Percentiles rank a stretch among this genome's conserved stretches.
Evolutionary conservation across 2,113 vertebrate species (phyloP).

Genomic region (Vanacampus margaritifer): DNA sequence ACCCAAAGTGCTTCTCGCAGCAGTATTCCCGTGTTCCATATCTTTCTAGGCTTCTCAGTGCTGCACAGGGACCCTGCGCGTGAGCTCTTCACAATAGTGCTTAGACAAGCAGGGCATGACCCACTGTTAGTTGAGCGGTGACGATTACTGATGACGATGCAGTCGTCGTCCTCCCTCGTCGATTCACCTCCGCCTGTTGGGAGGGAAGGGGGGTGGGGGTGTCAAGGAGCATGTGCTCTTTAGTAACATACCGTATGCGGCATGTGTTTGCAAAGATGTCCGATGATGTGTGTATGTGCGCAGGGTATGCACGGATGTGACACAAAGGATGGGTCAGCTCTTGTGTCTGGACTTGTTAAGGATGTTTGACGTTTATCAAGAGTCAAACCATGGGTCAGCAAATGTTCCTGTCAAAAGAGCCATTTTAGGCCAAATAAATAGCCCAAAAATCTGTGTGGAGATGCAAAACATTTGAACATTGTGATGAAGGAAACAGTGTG

Average conservation of each 20-base stretch:
- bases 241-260: constrained; percentile 1
- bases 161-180: constrained; percentile 33
- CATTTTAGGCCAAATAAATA: too few relatives aligned
- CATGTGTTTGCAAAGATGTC: constrained; percentile 2
- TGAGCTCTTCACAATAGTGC: constrained; percentile 50
- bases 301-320: constrained; percentile 12
- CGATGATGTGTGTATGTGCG: background rate
- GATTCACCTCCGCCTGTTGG: constrained; percentile 40
- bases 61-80: constrained; percentile 33
- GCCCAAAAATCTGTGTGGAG: too few relatives aligned
- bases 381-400: too few relatives aligned
- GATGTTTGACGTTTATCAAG: background rate
- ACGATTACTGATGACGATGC: constrained; percentile 67
- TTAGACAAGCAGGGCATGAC: constrained; percentile 63
- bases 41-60: constrained; percentile 13
- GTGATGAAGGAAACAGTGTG: too few relatives aligned
- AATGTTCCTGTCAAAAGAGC: too few relatives aligned
- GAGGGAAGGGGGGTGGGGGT: constrained; percentile 9
- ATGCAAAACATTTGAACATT: too few relatives aligned
- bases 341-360: constrained; percentile 52
- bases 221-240: constrained; percentile 10
- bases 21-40: background rate
- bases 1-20: constrained; percentile 36
- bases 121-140: constrained; percentile 56
- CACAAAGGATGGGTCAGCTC: constrained; percentile 52